Base-by-base conservation (phyloP, 35 echinoderm and acorn worm genomes). In the Patiria miniata region DNA sequence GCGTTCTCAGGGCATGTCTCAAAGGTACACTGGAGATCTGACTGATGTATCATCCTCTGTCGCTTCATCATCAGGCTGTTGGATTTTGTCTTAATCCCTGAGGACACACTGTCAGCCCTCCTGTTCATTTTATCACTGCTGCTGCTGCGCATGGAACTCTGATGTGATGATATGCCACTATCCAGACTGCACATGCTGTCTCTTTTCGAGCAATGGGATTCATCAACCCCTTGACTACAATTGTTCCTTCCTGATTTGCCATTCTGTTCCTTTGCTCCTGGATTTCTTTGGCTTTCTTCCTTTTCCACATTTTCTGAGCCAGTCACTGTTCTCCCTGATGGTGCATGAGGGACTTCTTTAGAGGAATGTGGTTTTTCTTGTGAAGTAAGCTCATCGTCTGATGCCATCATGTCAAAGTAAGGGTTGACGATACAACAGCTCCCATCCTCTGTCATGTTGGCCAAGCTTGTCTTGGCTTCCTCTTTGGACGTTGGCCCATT, bases 91-190 rank as follows among this genome's bases (percentile, higher is more conserved):
- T 83, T 52, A 34, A 61, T 33, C 68, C 87, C 34, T 22, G 81
- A 69, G 26, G 68, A 79, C 16, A 87, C 22, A 79, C 30, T 51
- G 16, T 53, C 40, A 44, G 77, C 79, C 9, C 55, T 38, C 60
- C 39, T 82, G 39, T 90, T 34, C 50, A 36, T 52, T 56, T 40
- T 21, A 19, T 81, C 79, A 29, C 68, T 83, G 29, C 39, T 77
- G n/a, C 54, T 79, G 79, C 83, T 91, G 30, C 68, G 87, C 30
- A 88, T 95, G 39, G 93, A 95, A 50, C 80, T 87, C n/a, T 84
- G 90, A 38, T 87, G 90, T 7, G 93, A 95, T 40, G 93, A 95
- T n/a, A 95, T 91, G 6, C 93, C 93, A 73, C 93, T 95, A 60
- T 95, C 93, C 32, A 79, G 83, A 55, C 93, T 95, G 53, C 93